These are phyloP conservation scores for Platysteira castanea DNA, from an alignment of 2,113 vertebrate genomes.

Conservation along the genomic window DNA sequence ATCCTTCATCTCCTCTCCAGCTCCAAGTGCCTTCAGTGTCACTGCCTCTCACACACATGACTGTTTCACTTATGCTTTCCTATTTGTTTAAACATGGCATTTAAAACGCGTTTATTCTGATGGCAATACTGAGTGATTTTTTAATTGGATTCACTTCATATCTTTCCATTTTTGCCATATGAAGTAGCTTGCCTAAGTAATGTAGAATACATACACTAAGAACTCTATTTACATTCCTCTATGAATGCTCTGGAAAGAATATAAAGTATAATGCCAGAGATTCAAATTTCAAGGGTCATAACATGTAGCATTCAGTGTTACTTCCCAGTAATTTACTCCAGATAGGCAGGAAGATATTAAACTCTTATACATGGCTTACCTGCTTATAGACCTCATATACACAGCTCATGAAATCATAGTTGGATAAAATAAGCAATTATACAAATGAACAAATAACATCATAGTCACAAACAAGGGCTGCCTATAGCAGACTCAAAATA, in stretches of 20 bases:
- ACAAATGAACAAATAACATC: background rate
- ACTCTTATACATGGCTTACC: background rate
- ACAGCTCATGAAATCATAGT: background rate
- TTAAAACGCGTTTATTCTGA: background rate
- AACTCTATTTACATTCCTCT: background rate
- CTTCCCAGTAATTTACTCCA: background rate
- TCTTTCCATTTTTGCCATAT: background rate
- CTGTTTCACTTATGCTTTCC: background rate
- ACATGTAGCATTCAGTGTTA: background rate
- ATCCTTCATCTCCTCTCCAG: background rate
- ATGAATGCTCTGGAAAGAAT: background rate
- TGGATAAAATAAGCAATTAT: background rate
- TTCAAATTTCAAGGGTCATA: background rate
- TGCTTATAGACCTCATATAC: background rate
- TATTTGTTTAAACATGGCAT: background rate
- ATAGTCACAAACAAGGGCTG: background rate
- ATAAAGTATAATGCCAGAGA: background rate
- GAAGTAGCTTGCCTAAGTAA: background rate
- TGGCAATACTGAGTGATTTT: background rate
- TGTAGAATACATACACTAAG: background rate
- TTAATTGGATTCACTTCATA: background rate
- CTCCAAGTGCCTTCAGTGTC: background rate
- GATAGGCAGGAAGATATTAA: background rate
- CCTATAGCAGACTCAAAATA: background rate
- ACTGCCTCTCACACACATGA: too few relatives aligned